Base-by-base conservation (phyloP, 1,140 invertebrate species). In the Cepaea nemoralis region DNA sequence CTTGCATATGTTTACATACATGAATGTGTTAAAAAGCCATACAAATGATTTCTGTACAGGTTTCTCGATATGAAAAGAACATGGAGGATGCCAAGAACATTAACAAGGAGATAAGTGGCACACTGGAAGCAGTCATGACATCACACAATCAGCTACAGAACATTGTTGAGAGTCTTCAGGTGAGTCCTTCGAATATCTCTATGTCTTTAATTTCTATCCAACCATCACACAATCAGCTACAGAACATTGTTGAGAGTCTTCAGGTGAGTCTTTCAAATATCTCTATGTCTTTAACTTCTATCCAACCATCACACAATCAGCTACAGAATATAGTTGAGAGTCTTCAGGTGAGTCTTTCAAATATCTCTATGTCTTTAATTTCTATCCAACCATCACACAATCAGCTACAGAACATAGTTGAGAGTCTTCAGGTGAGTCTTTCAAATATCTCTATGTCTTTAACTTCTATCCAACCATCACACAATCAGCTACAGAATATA, bases 71-170 rank as follows among this genome's bases (percentile, higher is more conserved):
- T 31, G 85, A 89, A 71, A 89, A 88, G 85, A 88, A 85, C 67
- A 84, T 90, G 75, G 85, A 86, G 10, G 87, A 89, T 80, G 88
- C 88, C 19, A 88, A 88, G 77, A 77, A 85, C 24, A 89, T 90
- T 55, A 89, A 89, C 67, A 86, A 87, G 81, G 89, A 90, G 59
- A 88, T 91, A 24, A 84, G 88, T 0, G 81, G 80, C 39, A 90
- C 90, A 0, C 81, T 91, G 45, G 90, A 91, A 78, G 86, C 87
- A 12, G 88, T 91, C n/a, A 89, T 91, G 89, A 74, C 86, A 6
- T 90, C 89, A 14, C 89, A 91, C 77, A 85, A 85, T 0, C 87
- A 91, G 84, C 80, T 91, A 42, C 90, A 91, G 84, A 84, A 81
- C 0, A 83, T 87, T 0, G 86, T 90, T 0, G 89, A 90, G 81